phyloP scores from a whole-genome alignment of 2,113 vertebrate species.

The Acrocephalus kingi region DNA sequence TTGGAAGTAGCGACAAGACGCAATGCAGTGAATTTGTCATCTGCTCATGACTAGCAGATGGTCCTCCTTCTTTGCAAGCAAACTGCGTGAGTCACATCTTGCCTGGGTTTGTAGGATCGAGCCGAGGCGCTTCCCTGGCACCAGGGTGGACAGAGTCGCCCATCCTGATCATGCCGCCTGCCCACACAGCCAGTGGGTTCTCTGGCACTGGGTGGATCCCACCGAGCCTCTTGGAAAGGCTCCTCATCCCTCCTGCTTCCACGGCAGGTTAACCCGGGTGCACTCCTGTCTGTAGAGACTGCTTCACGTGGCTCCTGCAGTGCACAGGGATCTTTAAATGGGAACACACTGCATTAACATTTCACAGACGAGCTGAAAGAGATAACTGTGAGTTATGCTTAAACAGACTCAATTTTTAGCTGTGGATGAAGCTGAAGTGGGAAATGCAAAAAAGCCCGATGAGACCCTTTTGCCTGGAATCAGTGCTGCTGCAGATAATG shows the following conservation, averaged over 20 bases:
- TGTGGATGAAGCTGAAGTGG: neutral
- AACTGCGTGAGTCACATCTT: constrained; percentile 73
- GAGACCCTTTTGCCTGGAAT: neutral
- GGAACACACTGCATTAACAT: neutral
- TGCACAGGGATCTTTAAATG: neutral
- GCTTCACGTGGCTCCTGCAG: neutral
- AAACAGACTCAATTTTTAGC: neutral
- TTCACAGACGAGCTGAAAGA: neutral
- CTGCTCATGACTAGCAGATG: constrained; percentile 84
- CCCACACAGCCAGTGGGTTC: constrained; percentile 34
- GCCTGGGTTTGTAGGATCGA: constrained; percentile 61
- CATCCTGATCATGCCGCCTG: constrained; percentile 1
- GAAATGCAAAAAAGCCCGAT: neutral
- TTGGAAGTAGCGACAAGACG: constrained; percentile 76
- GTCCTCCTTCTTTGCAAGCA: constrained; percentile 64
- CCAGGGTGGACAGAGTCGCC: constrained; percentile 55
- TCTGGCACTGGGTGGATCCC: neutral
- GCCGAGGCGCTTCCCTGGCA: constrained; percentile 48
- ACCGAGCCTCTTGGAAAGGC: constrained; percentile 31
- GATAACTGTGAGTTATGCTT: neutral
- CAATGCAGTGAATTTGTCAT: constrained; percentile 79
- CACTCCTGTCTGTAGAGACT: neutral
- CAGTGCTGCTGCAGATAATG: neutral
- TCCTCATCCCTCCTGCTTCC: neutral
- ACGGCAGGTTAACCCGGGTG: neutral